Base-by-base conservation (phyloP, 2,888 invertebrate species). In the Itoplectis maculator region DNA sequence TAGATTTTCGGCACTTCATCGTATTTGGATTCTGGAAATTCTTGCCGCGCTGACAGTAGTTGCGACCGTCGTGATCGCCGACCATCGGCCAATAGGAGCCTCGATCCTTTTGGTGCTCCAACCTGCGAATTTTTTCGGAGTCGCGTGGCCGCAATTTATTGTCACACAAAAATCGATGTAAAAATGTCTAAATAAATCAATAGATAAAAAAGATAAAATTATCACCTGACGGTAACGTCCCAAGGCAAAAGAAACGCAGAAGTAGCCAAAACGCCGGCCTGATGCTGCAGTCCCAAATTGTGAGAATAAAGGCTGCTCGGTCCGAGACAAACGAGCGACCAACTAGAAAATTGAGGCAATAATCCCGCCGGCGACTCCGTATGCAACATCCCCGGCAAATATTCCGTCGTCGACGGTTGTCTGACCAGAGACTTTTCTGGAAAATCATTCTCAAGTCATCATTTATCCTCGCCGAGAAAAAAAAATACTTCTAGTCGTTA, bases 211-310 rank as follows among this genome's bases (percentile, higher is more conserved):
- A 20, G 18, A 13, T 65, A 5, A 18, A 37, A 37, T 18, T 13
- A 69, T 79, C 70, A 92, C 92, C 94, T 95, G 0, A 97, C 95
- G 9, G 96, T 95, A 0, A 97, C 96, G 93, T 99, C 98, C 98
- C 99, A 99, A 0, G 99, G 99, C 86, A 99, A 93, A 73, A 99
- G 94, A 91, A 96, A 98, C 91, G 98, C 98, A 65, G 98, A 97
- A 74, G 97, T 97, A 65, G 96, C 95, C 77, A 98, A 94, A 93
- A 99, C 97, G 3, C 99, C 99, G 0, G 98, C 97, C 93, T 98
- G 97, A 91, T 99, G 98, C 69, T 96, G 96, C 74, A 98, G 93
- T 0, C 98, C 98, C 79, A 96, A 94, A 91, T 96, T 96, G 92
- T 98, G 98, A 65, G 97, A 97, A 93, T 99, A 99, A 37, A 98